A percentile compares a stretch with the other conserved stretches of the same genome.
Evolutionary conservation across 2,113 vertebrate genomes (phyloP).

Genomic region (Stictonetta naevosa): DNA sequence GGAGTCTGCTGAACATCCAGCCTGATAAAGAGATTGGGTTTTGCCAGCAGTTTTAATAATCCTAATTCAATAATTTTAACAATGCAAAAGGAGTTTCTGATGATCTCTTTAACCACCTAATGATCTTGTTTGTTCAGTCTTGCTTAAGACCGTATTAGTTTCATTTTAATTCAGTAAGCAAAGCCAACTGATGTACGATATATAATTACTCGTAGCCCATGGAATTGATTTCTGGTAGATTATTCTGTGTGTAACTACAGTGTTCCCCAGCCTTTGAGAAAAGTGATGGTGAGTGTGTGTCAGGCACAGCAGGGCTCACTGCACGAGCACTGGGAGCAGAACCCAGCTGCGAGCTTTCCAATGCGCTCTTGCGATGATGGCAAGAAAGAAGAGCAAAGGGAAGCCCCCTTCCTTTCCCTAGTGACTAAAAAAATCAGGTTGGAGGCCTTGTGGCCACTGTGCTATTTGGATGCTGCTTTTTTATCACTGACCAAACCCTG

Average conservation of each 20-base stretch:
- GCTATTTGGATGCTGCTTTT: background rate
- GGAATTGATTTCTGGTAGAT: background rate
- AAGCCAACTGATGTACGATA: background rate
- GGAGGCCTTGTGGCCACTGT: background rate
- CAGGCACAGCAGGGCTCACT: rapidly evolving
- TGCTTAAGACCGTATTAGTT: background rate
- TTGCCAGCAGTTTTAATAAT: background rate
- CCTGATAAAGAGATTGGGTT: background rate
- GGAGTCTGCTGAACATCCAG: background rate
- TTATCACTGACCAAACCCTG: background rate
- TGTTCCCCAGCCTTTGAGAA: background rate
- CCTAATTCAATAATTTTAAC: background rate
- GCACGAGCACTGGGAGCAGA: background rate
- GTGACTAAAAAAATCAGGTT: background rate
- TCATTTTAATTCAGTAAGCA: background rate
- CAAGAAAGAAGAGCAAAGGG: background rate
- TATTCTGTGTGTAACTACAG: background rate
- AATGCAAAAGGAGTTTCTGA: background rate
- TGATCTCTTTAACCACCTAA: background rate
- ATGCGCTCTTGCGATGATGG: background rate
- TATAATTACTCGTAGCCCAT: background rate
- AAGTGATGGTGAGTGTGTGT: rapidly evolving
- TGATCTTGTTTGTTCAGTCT: background rate
- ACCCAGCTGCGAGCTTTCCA: background rate
- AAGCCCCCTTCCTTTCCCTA: background rate